A percentile compares a stretch with the other conserved stretches of the same genome.
phyloP scores from a whole-genome alignment of 2,888 invertebrate species.

The Nemapogon koenigi region DNA sequence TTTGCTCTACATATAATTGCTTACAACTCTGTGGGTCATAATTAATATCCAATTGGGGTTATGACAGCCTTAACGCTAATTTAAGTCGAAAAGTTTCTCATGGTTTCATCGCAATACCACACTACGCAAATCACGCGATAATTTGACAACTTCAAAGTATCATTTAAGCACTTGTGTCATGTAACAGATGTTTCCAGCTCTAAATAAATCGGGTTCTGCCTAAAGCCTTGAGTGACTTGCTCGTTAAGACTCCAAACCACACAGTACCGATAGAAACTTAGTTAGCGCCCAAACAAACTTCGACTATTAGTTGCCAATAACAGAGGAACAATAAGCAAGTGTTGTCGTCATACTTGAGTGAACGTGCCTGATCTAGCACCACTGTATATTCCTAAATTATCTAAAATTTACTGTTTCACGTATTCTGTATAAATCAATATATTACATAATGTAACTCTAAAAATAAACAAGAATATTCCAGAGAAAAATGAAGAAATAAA shows the following conservation, averaged over 20 bases:
- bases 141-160: slow-evolving; percentile 57
- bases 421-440: no score
- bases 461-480: no score
- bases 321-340: slow-evolving; percentile 21
- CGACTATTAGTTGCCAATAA: slow-evolving; percentile 27
- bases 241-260: slow-evolving; percentile 34
- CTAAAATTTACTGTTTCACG: no score
- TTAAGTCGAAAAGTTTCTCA: neutral
- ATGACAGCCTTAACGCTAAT: no score
- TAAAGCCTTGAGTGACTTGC: slow-evolving; percentile 42
- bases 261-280: slow-evolving; percentile 26
- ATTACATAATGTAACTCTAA: no score
- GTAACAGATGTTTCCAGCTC: slow-evolving; percentile 47
- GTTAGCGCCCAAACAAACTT: slow-evolving; percentile 21
- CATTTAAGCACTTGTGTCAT: slow-evolving; percentile 40
- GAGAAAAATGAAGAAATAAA: no score
- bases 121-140: slow-evolving; percentile 35
- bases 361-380: no score
- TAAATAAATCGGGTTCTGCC: slow-evolving; percentile 43
- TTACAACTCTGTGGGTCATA: no score
- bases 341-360: no score
- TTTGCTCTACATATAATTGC: no score
- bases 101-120: slow-evolving; percentile 22
- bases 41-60: no score
- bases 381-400: no score